A percentile compares a stretch with the other conserved stretches of the same genome.
Conservation (phyloP, 2,797 vertebrate genomes). For the Micrastur ruficollis region DNA sequence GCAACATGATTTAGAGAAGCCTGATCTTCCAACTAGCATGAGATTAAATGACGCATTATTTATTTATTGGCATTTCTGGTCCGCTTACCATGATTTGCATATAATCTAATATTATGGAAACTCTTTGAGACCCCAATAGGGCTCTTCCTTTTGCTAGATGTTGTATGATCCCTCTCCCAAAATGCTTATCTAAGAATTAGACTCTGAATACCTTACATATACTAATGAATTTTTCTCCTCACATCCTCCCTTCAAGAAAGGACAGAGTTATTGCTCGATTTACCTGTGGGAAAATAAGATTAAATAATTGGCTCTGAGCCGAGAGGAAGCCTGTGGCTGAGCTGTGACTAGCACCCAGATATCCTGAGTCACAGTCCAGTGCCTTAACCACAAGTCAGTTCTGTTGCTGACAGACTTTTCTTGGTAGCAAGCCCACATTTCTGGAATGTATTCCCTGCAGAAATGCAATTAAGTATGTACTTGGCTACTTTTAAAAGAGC, state of each 20-base stretch:
- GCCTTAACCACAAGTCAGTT: background rate
- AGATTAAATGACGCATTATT: background rate
- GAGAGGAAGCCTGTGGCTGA: constrained; percentile 10
- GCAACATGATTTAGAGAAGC: background rate
- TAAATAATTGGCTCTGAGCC: background rate
- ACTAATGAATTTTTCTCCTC: background rate
- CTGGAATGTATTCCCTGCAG: constrained; percentile 56
- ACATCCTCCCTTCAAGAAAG: background rate
- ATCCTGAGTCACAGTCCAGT: constrained; percentile 23
- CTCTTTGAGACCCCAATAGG: background rate
- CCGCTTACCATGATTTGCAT: background rate
- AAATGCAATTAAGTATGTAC: constrained; percentile 48
- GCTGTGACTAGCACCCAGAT: constrained; percentile 29
- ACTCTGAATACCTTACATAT: background rate
- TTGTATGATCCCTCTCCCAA: background rate
- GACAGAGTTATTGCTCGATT: background rate
- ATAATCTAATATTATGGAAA: background rate
- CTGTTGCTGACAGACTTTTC: constrained; percentile 3
- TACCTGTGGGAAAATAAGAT: constrained; percentile 26
- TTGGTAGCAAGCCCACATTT: constrained; percentile 49
- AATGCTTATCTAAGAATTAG: background rate
- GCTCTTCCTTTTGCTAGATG: background rate
- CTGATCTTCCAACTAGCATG: background rate
- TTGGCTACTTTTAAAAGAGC: constrained; percentile 38
- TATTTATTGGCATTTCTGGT: constrained; percentile 8